These are phyloP conservation scores for Lasius platythorax DNA, from an alignment of 2,888 invertebrate species.

Conservation along the genomic window DNA sequence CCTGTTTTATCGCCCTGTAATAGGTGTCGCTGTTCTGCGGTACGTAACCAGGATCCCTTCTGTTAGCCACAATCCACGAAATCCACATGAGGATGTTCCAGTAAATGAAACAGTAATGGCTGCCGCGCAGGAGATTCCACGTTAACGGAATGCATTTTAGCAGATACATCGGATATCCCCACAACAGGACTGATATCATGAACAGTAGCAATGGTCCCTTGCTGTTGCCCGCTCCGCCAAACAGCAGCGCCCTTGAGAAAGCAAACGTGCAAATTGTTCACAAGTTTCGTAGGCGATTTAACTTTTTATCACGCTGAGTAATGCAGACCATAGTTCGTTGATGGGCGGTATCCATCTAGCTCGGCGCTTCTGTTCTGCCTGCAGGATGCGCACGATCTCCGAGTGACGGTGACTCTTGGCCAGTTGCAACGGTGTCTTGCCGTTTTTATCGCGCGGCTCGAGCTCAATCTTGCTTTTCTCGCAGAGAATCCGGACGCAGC, in stretches of 20 bases:
- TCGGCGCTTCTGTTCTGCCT: conserved; percentile 92
- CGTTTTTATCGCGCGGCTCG: conserved; percentile 95
- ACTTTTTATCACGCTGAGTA: neutral
- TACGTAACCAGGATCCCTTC: conserved; percentile 96
- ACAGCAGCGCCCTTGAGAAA: conserved; percentile 90
- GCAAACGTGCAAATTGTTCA: neutral
- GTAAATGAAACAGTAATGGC: conserved; percentile 96
- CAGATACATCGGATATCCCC: conserved; percentile 98
- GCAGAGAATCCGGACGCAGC: conserved; percentile 94
- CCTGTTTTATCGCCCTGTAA: conserved; percentile 95
- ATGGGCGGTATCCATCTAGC: conserved; percentile 95
- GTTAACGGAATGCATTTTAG: conserved; percentile 96
- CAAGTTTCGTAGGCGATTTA: neutral
- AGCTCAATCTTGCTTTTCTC: conserved; percentile 96
- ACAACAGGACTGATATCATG: conserved; percentile 93
- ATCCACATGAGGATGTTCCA: conserved; percentile 98
- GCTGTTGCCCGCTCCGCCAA: conserved; percentile 96
- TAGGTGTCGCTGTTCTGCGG: conserved; percentile 96
- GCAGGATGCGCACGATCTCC: conserved; percentile 93
- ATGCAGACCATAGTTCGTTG: conserved; percentile 91
- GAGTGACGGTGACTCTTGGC: conserved; percentile 95
- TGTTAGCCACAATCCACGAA: conserved; percentile 95
- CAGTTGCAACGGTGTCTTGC: conserved; percentile 96
- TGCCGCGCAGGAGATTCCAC: conserved; percentile 94
- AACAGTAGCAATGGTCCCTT: conserved; percentile 95